These are phyloP conservation scores for Phalanger gymnotis DNA, from an alignment of 2,797 vertebrate genomes.

Conservation along the genomic window DNA sequence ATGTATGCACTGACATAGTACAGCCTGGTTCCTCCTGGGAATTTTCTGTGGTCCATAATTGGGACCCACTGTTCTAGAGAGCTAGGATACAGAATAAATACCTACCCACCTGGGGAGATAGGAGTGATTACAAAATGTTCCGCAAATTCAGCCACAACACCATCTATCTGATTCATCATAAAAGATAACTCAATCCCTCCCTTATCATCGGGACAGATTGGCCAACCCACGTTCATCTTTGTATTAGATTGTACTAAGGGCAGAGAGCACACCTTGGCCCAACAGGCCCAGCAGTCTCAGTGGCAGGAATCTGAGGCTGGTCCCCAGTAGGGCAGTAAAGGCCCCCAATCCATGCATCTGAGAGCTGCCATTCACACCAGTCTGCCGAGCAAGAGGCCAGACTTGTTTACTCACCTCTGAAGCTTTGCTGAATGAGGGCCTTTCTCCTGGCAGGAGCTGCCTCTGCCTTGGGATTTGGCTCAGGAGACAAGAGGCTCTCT, in stretches of 20 bases:
- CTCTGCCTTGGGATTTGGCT: constrained; percentile 7
- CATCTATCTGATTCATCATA: not conserved
- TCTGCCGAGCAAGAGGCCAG: not conserved
- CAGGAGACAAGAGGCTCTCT: constrained; percentile 19
- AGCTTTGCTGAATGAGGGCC: not conserved
- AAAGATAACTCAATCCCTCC: not conserved
- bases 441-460: not conserved
- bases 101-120: not conserved
- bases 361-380: not conserved
- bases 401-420: not conserved
- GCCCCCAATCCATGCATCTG: not conserved
- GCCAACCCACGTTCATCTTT: not conserved
- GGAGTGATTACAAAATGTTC: not conserved
- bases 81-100: not conserved
- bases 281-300: not conserved
- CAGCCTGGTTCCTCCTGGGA: not conserved
- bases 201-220: not conserved
- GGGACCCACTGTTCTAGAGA: not conserved
- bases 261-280: not conserved
- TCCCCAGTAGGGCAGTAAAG: not conserved
- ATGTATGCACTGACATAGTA: not conserved
- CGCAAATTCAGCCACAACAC: not conserved
- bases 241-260: not conserved
- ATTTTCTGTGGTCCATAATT: not conserved
- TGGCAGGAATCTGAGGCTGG: not conserved